Evolutionary conservation across 1,140 invertebrate genomes (phyloP).

Genomic region (Orchestia grillus): DNA sequence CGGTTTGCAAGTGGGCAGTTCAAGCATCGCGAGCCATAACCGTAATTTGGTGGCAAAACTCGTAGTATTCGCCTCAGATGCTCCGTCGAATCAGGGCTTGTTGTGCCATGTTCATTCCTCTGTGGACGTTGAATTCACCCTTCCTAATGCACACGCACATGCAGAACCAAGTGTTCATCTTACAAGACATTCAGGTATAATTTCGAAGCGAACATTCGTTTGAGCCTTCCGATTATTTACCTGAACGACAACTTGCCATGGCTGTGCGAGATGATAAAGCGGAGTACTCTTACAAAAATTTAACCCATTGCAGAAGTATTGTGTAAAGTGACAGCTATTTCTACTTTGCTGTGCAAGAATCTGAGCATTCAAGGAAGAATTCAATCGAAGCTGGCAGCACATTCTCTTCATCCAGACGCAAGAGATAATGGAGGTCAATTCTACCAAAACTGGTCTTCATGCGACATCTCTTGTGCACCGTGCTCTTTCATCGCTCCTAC

Average conservation of each 20-base stretch:
- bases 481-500: too few species aligned
- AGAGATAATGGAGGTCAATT: not conserved
- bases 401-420: not conserved
- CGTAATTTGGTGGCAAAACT: slow-evolving; percentile 7
- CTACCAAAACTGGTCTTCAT: not conserved
- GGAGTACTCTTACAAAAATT: not conserved
- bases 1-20: not conserved
- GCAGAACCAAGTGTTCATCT: not conserved
- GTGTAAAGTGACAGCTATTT: not conserved
- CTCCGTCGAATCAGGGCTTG: not conserved
- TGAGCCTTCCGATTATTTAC: too few species aligned
- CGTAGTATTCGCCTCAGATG: not conserved
- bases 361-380: not conserved
- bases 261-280: not conserved
- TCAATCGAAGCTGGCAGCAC: not conserved
- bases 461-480: too few species aligned
- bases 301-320: not conserved
- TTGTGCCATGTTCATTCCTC: not conserved
- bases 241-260: not conserved
- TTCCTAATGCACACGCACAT: too few species aligned
- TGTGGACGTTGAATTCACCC: not conserved
- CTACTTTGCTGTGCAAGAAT: not conserved
- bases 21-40: not conserved
- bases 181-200: not conserved
- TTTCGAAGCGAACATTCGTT: not conserved